Base-by-base conservation (phyloP, 1,140 invertebrate species). In the Diorhabda sublineata region DNA sequence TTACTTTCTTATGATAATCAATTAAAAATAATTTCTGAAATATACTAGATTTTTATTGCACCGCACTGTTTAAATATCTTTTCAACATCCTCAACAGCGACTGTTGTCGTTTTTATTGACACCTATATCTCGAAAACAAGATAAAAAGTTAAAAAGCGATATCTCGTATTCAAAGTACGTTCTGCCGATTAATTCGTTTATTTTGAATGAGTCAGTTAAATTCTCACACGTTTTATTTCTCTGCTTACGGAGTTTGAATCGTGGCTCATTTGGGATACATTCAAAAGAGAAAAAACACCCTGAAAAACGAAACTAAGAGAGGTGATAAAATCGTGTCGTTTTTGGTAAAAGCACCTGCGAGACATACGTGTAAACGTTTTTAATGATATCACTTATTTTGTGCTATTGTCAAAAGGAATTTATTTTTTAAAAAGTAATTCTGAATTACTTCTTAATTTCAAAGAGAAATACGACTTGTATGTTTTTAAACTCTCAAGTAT, bases 81-180 rank as follows among this genome's bases (percentile, higher is more conserved):
- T 52, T 52, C n/a, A 52, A 52, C 47, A 52, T 52, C 47, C 47
- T 52, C 47, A n/a, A 52, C 47, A 52, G 3, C 47, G 47, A 52
- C 47, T 52, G 47, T 52, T n/a, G 47, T 52, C 47, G 47, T 52
- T 52, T 52, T 52, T 52, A 52, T 52, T 52, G 47, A 52, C 47
- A 52, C 47, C 47, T 52, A 52, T 52, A 52, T 52, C 6, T 52
- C 47, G 47, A 52, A 52, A 52, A 52, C 47, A 52, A 52, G 47
- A 52, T 52, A 52, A 52, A 52, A 52, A 52, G 47, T 52, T 52
- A 52, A 52, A 52, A 52, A 52, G 47, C 47, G 47, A 52, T 52
- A 52, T 52, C 47, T 52, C 47, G 47, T n/a, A 52, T 52, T 52
- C 47, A 52, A 52, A 52, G 47, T 52, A n/a, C n/a, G 47, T 52